phyloP scores from a whole-genome alignment of 1,140 invertebrate species.

The Macrobrachium rosenbergii region DNA sequence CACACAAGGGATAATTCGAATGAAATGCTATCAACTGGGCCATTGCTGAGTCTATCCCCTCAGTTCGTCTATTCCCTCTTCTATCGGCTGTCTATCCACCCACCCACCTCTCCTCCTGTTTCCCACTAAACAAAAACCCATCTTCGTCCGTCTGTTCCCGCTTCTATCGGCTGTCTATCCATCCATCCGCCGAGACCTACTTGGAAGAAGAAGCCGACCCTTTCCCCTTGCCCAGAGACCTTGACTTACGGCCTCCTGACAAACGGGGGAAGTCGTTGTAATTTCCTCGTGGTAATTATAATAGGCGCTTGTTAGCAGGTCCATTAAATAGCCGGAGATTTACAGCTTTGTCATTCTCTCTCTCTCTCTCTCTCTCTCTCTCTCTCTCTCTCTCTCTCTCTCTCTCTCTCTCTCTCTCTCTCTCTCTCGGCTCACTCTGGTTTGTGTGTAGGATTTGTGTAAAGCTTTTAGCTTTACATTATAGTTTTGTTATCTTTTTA shows the following conservation, averaged over 20 bases:
- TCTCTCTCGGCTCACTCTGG: neutral
- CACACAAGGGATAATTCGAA: too few species aligned
- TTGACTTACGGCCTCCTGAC: neutral
- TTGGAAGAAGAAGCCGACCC: neutral
- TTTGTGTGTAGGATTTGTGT: neutral
- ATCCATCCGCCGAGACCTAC: neutral
- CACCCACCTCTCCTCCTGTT: too few species aligned
- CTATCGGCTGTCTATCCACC: too few species aligned
- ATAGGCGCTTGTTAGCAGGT: conserved; percentile 44
- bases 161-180: neutral
- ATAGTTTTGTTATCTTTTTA: too few species aligned
- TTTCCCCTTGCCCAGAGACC: neutral
- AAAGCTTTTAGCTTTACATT: too few species aligned
- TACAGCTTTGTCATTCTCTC: conserved; percentile 15
- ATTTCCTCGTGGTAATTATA: conserved; percentile 52
- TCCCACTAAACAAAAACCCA: too few species aligned
- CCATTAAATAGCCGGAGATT: conserved; percentile 40
- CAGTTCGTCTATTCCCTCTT: too few species aligned
- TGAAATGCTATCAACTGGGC: too few species aligned
- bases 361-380: neutral
- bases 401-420: conserved; percentile 15
- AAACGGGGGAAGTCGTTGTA: conserved; percentile 2
- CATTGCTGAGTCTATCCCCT: too few species aligned
- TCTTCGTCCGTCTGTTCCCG: neutral
- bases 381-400: conserved; percentile 1